phyloP scores from a whole-genome alignment of 2,797 vertebrate genomes.

The Artibeus lituratus region DNA sequence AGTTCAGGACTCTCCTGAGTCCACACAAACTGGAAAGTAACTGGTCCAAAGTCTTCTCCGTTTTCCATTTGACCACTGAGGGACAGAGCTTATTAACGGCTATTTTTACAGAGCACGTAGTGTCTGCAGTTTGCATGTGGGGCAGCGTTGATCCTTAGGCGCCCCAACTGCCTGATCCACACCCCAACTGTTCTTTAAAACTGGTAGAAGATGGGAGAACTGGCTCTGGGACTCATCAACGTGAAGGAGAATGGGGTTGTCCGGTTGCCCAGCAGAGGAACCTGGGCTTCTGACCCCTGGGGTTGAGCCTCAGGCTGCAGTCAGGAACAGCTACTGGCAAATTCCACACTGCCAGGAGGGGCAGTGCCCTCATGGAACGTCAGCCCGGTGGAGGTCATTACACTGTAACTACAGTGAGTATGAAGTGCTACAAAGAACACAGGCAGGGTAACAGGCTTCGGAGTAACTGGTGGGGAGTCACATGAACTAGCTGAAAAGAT shows the following conservation, averaged over 20 bases:
- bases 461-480: neutral
- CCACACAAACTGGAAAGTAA: neutral
- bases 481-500: neutral
- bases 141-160: neutral
- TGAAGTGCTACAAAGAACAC: neutral
- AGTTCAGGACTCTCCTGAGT: neutral
- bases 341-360: neutral
- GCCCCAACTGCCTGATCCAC: neutral
- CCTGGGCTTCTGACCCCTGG: neutral
- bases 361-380: fast-evolving
- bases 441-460: no score
- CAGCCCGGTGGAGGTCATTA: neutral
- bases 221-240: neutral
- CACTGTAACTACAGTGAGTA: neutral
- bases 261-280: neutral
- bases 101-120: neutral
- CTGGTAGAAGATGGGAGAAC: neutral
- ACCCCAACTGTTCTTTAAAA: neutral
- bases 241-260: neutral
- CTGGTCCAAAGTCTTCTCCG: neutral
- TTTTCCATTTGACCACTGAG: neutral
- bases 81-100: neutral
- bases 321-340: neutral
- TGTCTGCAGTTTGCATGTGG: neutral
- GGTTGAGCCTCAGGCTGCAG: neutral